Conservation (phyloP, 2,797 vertebrate genomes). For the Steatocranus sp. region DNA sequence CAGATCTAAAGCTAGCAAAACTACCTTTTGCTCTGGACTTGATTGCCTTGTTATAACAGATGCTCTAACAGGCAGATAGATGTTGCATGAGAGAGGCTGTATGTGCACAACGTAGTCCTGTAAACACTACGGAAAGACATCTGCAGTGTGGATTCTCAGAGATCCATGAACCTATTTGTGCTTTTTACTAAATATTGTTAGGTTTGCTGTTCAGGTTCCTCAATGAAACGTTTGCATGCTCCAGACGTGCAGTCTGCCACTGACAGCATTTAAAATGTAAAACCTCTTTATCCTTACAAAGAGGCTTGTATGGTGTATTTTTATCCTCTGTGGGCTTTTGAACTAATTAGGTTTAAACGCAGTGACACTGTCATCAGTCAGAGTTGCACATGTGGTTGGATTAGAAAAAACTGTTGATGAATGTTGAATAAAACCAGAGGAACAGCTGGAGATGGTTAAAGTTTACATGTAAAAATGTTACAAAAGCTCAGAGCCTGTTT, state of each 20-base stretch:
- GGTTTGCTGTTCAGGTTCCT: background rate
- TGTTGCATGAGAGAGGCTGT: background rate
- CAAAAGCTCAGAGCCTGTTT: background rate
- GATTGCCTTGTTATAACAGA: background rate
- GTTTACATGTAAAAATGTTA: background rate
- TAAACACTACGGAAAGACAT: background rate
- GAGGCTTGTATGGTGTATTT: background rate
- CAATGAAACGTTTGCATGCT: accelerated
- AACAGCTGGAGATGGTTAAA: background rate
- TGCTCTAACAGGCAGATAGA: background rate
- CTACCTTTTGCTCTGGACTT: background rate
- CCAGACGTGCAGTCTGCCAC: background rate
- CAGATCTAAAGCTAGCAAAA: background rate
- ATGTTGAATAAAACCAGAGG: background rate
- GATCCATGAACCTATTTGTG: background rate
- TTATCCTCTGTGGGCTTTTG: background rate
- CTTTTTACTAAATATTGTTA: background rate
- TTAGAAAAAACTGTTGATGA: background rate
- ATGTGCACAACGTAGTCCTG: background rate
- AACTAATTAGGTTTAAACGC: background rate
- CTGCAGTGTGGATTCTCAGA: background rate
- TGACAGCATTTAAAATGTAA: no score
- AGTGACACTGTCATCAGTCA: background rate
- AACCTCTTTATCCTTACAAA: background rate
- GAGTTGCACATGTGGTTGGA: background rate